Conservation (phyloP, 2,797 vertebrate genomes). For the Coilia nasus region DNA sequence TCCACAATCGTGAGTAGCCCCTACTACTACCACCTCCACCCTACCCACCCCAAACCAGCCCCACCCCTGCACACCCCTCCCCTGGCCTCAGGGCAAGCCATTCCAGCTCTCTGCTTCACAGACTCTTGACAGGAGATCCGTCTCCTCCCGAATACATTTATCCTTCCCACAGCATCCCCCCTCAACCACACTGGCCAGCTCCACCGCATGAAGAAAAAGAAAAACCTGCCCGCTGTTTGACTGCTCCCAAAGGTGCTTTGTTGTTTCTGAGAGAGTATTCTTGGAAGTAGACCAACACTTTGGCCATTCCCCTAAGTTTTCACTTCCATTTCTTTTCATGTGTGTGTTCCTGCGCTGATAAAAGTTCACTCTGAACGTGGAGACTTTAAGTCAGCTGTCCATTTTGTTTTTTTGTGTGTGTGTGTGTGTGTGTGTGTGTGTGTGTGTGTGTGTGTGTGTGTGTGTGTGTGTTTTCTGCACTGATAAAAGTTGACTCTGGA, state of each 20-base stretch:
- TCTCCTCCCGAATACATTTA: constrained; percentile 22
- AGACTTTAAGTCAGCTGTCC: background rate
- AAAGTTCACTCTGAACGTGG: background rate
- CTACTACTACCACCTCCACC: background rate
- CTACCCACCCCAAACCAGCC: background rate
- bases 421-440: no score
- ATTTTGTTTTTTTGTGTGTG: background rate
- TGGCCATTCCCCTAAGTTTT: background rate
- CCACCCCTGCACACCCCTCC: constrained; percentile 38
- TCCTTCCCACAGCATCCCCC: constrained; percentile 11
- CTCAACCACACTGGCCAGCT: background rate
- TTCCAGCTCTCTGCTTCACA: constrained; percentile 16
- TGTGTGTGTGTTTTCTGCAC: background rate
- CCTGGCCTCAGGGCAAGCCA: constrained; percentile 10
- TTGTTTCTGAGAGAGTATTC: constrained; percentile 14
- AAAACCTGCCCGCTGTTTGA: constrained; percentile 9
- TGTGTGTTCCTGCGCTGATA: background rate
- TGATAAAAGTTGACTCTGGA: constrained; percentile 21
- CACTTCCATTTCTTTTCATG: background rate
- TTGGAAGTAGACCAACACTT: background rate
- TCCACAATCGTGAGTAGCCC: background rate
- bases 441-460: constrained; percentile 13
- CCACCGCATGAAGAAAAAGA: background rate
- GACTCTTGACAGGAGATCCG: constrained; percentile 23
- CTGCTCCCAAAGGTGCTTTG: constrained; percentile 12